A percentile compares a stretch with the other conserved stretches of the same genome.
Evolutionary conservation across 2,888 invertebrate genomes (phyloP).

Genomic region (Smittia aterrima): DNA sequence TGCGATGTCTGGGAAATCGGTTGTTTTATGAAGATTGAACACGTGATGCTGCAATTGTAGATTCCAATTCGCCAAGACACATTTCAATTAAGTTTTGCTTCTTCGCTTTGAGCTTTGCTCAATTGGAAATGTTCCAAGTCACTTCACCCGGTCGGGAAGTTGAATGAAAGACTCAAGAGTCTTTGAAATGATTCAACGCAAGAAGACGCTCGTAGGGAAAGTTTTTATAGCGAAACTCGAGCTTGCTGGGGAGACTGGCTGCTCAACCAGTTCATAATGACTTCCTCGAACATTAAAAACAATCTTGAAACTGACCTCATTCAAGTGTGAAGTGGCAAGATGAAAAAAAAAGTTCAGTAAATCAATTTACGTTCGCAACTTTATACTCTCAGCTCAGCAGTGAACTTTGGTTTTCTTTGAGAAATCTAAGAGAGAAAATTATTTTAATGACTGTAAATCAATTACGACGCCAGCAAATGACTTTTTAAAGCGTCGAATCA

Average conservation of each 20-base stretch:
- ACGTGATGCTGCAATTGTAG: slow-evolving; percentile 21
- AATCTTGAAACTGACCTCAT: neutral
- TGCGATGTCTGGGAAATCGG: slow-evolving; percentile 21
- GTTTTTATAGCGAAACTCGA: no score
- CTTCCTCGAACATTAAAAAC: neutral
- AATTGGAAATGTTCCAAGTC: slow-evolving; percentile 38
- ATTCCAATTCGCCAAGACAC: neutral
- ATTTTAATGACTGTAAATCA: neutral
- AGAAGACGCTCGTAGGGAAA: no score
- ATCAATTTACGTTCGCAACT: neutral
- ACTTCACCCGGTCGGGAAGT: slow-evolving; percentile 17
- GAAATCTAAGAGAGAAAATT: neutral
- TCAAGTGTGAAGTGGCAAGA: neutral
- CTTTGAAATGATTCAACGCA: no score
- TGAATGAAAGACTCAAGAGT: neutral
- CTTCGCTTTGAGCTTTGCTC: slow-evolving; percentile 4
- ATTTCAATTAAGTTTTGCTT: slow-evolving; percentile 33
- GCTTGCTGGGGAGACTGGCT: no score
- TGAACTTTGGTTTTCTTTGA: no score
- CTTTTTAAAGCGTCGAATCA: neutral
- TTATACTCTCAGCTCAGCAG: no score
- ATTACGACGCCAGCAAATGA: neutral
- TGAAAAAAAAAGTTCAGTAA: neutral
- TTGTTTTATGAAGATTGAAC: slow-evolving; percentile 30
- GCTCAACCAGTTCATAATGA: neutral